phyloP scores from a whole-genome alignment of 2,888 invertebrate genomes.

The Incurvaria masculella region DNA sequence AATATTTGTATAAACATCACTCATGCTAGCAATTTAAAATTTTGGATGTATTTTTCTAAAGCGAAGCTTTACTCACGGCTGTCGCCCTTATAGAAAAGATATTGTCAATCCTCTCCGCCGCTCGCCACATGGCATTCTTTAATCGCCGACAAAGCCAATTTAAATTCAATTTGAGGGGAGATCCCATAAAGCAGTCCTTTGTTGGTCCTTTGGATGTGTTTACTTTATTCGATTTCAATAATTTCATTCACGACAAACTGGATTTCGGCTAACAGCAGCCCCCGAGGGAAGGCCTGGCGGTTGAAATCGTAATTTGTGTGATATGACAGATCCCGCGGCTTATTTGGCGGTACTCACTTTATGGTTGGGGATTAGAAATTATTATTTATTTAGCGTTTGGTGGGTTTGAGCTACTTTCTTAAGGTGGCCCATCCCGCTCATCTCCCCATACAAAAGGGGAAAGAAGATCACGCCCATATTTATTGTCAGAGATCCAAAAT shows the following conservation, averaged over 20 bases:
- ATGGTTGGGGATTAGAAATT: too few species aligned
- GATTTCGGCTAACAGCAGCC: slow-evolving; percentile 53
- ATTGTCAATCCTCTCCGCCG: not conserved
- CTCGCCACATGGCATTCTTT: slow-evolving; percentile 13
- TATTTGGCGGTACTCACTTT: not conserved
- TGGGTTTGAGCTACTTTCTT: too few species aligned
- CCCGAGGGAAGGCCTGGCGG: slow-evolving; percentile 54
- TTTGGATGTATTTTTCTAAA: not conserved
- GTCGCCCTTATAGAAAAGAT: not conserved
- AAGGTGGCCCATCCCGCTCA: too few species aligned
- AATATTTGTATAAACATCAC: too few species aligned
- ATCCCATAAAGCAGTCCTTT: slow-evolving; percentile 37
- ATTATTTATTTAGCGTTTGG: not conserved
- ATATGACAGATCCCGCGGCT: slow-evolving; percentile 28
- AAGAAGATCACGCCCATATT: too few species aligned
- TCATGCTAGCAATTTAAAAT: too few species aligned
- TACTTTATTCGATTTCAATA: slow-evolving; percentile 58
- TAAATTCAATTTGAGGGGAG: slow-evolving; percentile 46
- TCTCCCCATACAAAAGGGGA: too few species aligned
- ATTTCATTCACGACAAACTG: slow-evolving; percentile 59
- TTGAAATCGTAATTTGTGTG: slow-evolving; percentile 58
- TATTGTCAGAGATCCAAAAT: too few species aligned
- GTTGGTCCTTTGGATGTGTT: slow-evolving; percentile 54
- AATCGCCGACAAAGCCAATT: slow-evolving; percentile 56
- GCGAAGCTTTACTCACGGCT: not conserved